phyloP scores from a whole-genome alignment of 2,888 invertebrate genomes.

The Oscheius onirici region DNA sequence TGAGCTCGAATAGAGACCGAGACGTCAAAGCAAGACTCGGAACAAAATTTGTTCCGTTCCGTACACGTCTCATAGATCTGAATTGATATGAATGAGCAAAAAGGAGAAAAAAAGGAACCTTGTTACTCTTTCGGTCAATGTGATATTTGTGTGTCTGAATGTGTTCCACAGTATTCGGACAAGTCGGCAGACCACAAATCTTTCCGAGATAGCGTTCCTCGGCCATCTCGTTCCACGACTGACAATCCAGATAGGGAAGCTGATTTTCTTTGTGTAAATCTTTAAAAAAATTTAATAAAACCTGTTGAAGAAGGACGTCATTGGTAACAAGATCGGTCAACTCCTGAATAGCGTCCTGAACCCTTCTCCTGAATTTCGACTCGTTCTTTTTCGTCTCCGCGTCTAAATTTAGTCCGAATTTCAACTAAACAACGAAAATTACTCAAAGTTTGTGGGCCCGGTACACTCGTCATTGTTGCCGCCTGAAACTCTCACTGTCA shows the following conservation, averaged over 20 bases:
- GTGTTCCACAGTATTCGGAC: constrained; percentile 27
- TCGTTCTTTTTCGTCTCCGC: not conserved
- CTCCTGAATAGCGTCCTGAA: constrained; percentile 8
- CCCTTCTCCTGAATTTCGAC: not conserved
- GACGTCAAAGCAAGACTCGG: constrained; percentile 42
- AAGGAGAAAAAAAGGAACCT: constrained; percentile 35
- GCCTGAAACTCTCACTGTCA: no score
- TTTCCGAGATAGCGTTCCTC: constrained; percentile 47
- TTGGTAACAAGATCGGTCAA: not conserved
- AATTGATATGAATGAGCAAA: constrained; percentile 2
- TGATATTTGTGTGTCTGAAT: constrained; percentile 44
- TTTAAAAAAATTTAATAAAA: not conserved
- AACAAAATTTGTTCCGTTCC: constrained; percentile 48
- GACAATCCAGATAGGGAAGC: constrained; percentile 40
- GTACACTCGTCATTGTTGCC: no score
- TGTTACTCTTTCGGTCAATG: constrained; percentile 54
- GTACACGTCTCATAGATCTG: constrained; percentile 49
- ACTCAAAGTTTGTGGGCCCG: no score
- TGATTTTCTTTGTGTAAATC: constrained; percentile 9
- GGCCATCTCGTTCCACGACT: constrained; percentile 48
- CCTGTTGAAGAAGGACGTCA: not conserved
- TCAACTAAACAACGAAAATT: no score
- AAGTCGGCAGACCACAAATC: constrained; percentile 44
- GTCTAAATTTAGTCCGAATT: not conserved
- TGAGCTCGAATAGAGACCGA: constrained; percentile 43